Conservation (phyloP, 1,140 invertebrate genomes). For the Copidosoma floridanum region DNA sequence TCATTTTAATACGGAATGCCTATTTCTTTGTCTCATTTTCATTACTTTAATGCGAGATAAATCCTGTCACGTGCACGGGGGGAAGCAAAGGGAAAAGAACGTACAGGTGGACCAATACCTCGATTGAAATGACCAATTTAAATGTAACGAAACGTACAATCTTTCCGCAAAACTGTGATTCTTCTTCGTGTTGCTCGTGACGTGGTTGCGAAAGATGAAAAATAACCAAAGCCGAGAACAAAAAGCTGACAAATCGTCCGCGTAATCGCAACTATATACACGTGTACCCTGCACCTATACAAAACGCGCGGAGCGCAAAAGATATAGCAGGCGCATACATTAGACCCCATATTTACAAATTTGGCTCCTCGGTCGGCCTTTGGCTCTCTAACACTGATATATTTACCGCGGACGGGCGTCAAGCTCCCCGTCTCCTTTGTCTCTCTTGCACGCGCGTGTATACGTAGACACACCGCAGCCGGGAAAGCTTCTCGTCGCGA, state of each 20-base stretch:
- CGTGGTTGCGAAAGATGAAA: neutral
- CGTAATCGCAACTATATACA: too few relatives aligned
- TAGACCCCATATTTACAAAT: conserved; percentile 52
- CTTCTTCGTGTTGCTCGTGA: too few relatives aligned
- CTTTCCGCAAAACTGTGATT: too few relatives aligned
- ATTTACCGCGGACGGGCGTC: conserved; percentile 39
- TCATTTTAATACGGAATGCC: conserved; percentile 12
- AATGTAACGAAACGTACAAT: too few relatives aligned
- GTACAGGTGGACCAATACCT: neutral
- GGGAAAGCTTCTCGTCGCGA: conserved; percentile 21
- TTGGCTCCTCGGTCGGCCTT: conserved; percentile 38
- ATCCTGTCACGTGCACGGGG: neutral
- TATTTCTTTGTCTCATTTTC: conserved; percentile 7
- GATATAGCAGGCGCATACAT: too few relatives aligned
- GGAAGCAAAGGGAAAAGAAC: neutral
- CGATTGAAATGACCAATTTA: too few relatives aligned
- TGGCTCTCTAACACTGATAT: conserved; percentile 52
- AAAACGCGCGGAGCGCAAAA: neutral
- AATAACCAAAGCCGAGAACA: neutral
- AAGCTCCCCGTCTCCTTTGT: too few relatives aligned
- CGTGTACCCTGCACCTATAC: too few relatives aligned
- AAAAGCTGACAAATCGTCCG: neutral
- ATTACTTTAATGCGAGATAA: conserved; percentile 12
- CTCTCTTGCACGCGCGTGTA: neutral
- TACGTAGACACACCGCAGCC: conserved; percentile 10